These are phyloP conservation scores for Nycticebus coucang DNA, from an alignment of 2,113 vertebrate genomes.

Conservation along the genomic window DNA sequence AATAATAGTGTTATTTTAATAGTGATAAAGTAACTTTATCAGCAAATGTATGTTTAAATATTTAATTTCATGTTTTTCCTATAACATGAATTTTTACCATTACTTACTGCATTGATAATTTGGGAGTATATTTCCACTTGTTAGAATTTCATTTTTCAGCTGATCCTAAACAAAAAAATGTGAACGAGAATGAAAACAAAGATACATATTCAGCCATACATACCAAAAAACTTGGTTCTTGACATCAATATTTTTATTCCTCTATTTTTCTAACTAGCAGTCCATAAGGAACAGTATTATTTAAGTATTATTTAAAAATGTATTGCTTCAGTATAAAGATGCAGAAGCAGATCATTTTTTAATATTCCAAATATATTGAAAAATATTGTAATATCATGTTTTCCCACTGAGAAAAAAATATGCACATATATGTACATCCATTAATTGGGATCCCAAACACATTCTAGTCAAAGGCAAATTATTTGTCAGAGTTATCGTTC, in stretches of 20 bases:
- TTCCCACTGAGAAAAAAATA: not conserved
- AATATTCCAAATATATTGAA: not conserved
- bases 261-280: not conserved
- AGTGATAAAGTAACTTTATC: conserved; percentile 13
- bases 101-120: conserved; percentile 93
- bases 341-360: not conserved
- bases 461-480: conserved; percentile 2
- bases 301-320: not conserved
- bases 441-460: not conserved
- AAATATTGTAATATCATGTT: not conserved
- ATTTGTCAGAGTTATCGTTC: not conserved
- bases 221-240: not conserved
- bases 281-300: not conserved
- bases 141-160: conserved; percentile 91
- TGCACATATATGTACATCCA: not conserved
- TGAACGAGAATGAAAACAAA: conserved; percentile 26
- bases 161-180: conserved; percentile 83
- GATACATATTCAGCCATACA: not conserved
- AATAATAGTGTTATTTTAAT: not conserved
- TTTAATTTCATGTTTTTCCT: not conserved
- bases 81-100: not conserved
- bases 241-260: not conserved
- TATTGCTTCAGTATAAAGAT: conserved; percentile 28
- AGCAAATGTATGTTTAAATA: conserved; percentile 6
- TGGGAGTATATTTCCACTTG: conserved; percentile 81